Percentiles rank a stretch among this genome's conserved stretches.
phyloP scores from a whole-genome alignment of 2,888 invertebrate species.

The Troides helena region DNA sequence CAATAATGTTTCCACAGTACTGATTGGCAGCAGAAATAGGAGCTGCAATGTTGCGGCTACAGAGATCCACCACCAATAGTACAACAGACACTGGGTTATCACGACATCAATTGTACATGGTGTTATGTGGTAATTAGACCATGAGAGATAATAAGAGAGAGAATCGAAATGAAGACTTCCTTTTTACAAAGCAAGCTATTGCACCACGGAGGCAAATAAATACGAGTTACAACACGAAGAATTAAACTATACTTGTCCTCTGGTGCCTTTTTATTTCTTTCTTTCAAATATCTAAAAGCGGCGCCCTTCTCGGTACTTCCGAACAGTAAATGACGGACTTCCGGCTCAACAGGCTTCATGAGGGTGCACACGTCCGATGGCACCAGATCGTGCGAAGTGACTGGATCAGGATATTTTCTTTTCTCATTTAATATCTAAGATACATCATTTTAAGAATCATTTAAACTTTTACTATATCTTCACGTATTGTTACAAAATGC shows the following conservation, averaged over 20 bases:
- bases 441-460: background rate
- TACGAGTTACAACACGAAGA: background rate
- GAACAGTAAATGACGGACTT: constrained; percentile 65
- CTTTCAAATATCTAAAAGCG: constrained; percentile 68
- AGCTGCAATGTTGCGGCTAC: no score
- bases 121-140: no score
- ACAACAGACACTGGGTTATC: no score
- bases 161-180: no score
- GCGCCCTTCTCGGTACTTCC: constrained; percentile 72
- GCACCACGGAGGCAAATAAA: background rate
- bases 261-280: constrained; percentile 70
- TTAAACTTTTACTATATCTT: no score
- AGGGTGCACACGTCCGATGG: constrained; percentile 50
- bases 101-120: no score
- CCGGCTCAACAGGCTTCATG: constrained; percentile 78
- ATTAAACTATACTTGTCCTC: constrained; percentile 55
- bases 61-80: no score
- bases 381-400: constrained; percentile 45
- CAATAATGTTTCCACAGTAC: no score
- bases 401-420: constrained; percentile 42
- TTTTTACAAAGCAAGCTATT: no score
- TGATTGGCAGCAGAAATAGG: no score
- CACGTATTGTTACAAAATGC: no score
- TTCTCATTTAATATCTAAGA: constrained; percentile 50
- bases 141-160: no score